Evolutionary conservation across 2,888 invertebrate species (phyloP).

Genomic region (Galeruca laticollis): DNA sequence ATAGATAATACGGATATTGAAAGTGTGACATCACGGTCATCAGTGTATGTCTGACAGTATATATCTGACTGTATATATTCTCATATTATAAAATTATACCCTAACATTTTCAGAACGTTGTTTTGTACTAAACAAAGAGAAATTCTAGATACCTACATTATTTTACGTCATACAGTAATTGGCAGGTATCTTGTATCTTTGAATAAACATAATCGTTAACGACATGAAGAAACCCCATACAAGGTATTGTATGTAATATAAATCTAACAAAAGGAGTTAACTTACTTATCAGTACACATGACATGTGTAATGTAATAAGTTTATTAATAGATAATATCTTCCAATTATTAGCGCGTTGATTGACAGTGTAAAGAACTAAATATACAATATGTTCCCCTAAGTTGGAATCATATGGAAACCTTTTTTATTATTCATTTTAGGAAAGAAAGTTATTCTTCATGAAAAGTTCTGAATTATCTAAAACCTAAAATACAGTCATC

Average conservation of each 20-base stretch:
- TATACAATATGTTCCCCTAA: no score
- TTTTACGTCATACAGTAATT: not conserved
- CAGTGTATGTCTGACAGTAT: no score
- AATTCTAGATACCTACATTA: not conserved
- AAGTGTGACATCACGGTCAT: no score
- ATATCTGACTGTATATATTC: no score
- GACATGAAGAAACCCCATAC: slow-evolving; percentile 25
- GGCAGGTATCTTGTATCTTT: slow-evolving; percentile 4
- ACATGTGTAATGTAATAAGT: slow-evolving; percentile 44
- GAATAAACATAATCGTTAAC: slow-evolving; percentile 11
- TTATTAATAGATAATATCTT: slow-evolving; percentile 52
- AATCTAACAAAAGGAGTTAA: slow-evolving; percentile 23
- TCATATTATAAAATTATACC: no score
- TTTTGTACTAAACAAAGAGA: not conserved
- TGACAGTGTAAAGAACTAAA: slow-evolving; percentile 47
- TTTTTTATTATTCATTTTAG: no score
- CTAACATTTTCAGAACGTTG: not conserved
- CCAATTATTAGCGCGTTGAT: slow-evolving; percentile 50
- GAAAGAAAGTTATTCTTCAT: no score
- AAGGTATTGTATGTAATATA: slow-evolving; percentile 26
- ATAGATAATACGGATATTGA: no score
- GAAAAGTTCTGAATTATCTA: no score
- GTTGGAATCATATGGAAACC: no score
- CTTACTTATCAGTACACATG: slow-evolving; percentile 42
- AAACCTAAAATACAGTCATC: no score